Base-by-base conservation (phyloP, 2,797 vertebrate species). In the Botia almorhae region DNA sequence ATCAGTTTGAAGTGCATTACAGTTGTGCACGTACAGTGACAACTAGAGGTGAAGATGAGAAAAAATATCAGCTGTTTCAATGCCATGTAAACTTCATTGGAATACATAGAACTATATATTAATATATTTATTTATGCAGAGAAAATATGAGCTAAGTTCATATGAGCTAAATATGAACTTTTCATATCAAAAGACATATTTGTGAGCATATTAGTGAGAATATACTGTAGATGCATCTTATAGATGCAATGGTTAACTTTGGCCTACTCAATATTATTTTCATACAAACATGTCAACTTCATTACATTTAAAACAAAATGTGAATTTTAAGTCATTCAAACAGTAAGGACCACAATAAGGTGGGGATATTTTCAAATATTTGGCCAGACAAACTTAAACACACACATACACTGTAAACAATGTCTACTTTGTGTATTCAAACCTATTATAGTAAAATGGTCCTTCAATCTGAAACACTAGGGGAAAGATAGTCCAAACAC, bases 401-500 rank as follows among this genome's bases (percentile, higher is more conserved):
- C 23, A 7, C 58, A 61, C 51, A 55, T 55, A 55, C 5, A 55
- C 51, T 1, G 17, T 19, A 55, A 55, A 17, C 51, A n/a, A 6
- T 55, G 10, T 63, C 43, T 50, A 1, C 33, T 64, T 23, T 74
- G 14, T 50, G 43, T 33, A 23, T 43, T 19, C 11, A 74, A 33
- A 10, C 43, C 43, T 46, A 11, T 29, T 50, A 50, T 50, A 63
- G 48, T 23, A 76, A 56, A 56, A 46, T 1, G 5, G 10, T 16
- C 51, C 0, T 1, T 75, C 12, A 29, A 64, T 19, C 43, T 63
- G 43, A 64, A 51, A 46, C 26, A 56, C 29, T 71, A 69, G 29
- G 3, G 69, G 55, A 56, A 56, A 76, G 50, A 48, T 8, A 48
- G 21, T 60, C 21, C 17, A 70, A 78, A 33, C 56, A 70, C 13